phyloP scores from a whole-genome alignment of 2,888 invertebrate genomes.

The Drosophila mimetica region DNA sequence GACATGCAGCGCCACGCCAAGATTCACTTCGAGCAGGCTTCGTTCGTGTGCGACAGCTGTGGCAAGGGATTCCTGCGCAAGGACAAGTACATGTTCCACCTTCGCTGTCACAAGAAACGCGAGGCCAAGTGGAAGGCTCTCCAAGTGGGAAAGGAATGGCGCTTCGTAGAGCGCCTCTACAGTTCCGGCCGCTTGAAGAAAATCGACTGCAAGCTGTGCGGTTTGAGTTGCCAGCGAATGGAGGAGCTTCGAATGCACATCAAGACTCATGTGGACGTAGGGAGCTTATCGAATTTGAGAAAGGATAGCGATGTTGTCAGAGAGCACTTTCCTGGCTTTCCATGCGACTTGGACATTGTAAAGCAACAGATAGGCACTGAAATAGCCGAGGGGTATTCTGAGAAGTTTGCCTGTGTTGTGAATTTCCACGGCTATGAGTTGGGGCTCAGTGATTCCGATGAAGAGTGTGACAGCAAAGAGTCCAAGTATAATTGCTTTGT shows the following conservation, averaged over 20 bases:
- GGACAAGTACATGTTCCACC: slow-evolving; percentile 74
- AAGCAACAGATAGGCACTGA: slow-evolving; percentile 65
- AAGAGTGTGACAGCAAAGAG: slow-evolving; percentile 56
- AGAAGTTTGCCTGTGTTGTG: slow-evolving; percentile 76
- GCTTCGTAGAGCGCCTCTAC: slow-evolving; percentile 78
- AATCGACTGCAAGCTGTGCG: slow-evolving; percentile 82
- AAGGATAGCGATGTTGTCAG: slow-evolving; percentile 62
- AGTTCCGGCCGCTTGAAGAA: slow-evolving; percentile 63
- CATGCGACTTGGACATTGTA: slow-evolving; percentile 57
- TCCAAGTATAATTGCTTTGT: slow-evolving; percentile 70
- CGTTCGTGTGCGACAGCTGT: slow-evolving; percentile 67
- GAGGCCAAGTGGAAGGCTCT: slow-evolving; percentile 33
- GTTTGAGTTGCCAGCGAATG: slow-evolving; percentile 62
- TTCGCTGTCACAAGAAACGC: slow-evolving; percentile 64
- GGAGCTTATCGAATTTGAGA: slow-evolving; percentile 48
- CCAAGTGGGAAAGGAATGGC: slow-evolving; percentile 62
- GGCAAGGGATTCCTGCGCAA: slow-evolving; percentile 75
- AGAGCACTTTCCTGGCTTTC: slow-evolving; percentile 45
- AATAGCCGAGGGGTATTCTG: slow-evolving; percentile 57
- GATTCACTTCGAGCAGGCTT: slow-evolving; percentile 69
- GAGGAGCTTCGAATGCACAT: slow-evolving; percentile 76
- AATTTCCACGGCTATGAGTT: slow-evolving; percentile 82
- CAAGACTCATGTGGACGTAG: slow-evolving; percentile 51
- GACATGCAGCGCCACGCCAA: slow-evolving; percentile 81
- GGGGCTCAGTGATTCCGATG: slow-evolving; percentile 82